These are phyloP conservation scores for Morinoia aosen DNA, from an alignment of 2,888 invertebrate genomes.

Conservation along the genomic window DNA sequence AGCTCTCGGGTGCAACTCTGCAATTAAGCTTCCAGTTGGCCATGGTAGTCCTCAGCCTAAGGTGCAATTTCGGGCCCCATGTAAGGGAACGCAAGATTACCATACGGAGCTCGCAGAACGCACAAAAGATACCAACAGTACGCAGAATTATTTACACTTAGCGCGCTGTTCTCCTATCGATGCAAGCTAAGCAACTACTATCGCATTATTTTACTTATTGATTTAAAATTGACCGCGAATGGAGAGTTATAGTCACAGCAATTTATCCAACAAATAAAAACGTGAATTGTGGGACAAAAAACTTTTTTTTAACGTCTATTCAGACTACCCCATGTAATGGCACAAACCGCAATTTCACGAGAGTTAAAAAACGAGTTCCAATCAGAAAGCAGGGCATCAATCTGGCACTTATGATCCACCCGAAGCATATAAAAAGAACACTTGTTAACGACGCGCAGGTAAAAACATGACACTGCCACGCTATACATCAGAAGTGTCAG, in stretches of 20 bases:
- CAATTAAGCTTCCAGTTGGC: constrained; percentile 20
- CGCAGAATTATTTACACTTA: background rate
- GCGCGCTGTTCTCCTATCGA: background rate
- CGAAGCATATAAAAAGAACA: background rate
- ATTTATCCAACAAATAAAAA: background rate
- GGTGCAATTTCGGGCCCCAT: background rate
- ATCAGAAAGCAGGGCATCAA: background rate
- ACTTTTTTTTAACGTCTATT: background rate
- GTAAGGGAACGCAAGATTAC: background rate
- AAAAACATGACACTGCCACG: background rate
- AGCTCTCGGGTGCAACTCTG: background rate
- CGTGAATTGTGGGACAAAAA: background rate
- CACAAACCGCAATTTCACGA: background rate
- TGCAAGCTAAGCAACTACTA: background rate
- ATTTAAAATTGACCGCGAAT: background rate
- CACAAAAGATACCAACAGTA: background rate
- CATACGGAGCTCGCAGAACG: background rate
- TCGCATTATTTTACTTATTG: background rate
- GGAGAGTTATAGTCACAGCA: background rate
- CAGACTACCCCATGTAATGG: background rate
- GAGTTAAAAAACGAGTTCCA: background rate
- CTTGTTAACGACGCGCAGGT: background rate
- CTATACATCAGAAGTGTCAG: constrained; percentile 2
- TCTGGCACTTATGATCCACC: background rate
- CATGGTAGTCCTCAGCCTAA: background rate